Conservation (phyloP, 2,113 vertebrate genomes). For the Dascyllus trimaculatus region DNA sequence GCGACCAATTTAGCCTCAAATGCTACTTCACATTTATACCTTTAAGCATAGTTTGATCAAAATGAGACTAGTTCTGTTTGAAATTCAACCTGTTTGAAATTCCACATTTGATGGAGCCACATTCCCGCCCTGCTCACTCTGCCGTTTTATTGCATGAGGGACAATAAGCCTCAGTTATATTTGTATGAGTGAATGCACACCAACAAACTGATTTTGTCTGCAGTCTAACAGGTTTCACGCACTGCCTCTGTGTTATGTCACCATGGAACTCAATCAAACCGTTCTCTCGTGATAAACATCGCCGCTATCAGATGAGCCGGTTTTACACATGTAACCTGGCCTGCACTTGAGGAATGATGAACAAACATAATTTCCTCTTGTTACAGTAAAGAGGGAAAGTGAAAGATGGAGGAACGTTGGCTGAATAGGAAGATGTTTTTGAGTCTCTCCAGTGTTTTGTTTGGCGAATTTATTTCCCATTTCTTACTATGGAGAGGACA, state of each 20-base stretch:
- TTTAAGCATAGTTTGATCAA: no score
- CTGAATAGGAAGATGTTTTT: conserved; percentile 32
- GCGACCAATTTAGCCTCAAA: no score
- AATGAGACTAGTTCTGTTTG: neutral
- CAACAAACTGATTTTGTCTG: conserved; percentile 62
- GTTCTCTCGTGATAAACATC: conserved; percentile 31
- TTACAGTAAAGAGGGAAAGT: neutral
- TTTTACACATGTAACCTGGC: conserved; percentile 3
- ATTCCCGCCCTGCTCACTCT: conserved; percentile 34
- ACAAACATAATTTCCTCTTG: conserved; percentile 22
- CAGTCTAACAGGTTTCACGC: conserved; percentile 55
- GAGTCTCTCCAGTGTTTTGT: conserved; percentile 36
- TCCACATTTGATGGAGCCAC: neutral
- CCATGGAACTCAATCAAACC: conserved; percentile 27
- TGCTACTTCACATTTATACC: no score
- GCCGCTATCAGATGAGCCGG: conserved; percentile 11
- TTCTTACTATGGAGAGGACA: conserved; percentile 22
- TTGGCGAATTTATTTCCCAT: conserved; percentile 21
- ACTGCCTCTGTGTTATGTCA: conserved; percentile 58
- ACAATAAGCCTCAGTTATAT: conserved; percentile 61
- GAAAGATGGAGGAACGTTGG: conserved; percentile 34
- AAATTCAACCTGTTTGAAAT: neutral
- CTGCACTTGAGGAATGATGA: conserved; percentile 14
- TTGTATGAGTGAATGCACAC: conserved; percentile 69
- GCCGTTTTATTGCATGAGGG: conserved; percentile 26